Conservation (phyloP, 2,888 invertebrate species). For the Dorcus hopei region DNA sequence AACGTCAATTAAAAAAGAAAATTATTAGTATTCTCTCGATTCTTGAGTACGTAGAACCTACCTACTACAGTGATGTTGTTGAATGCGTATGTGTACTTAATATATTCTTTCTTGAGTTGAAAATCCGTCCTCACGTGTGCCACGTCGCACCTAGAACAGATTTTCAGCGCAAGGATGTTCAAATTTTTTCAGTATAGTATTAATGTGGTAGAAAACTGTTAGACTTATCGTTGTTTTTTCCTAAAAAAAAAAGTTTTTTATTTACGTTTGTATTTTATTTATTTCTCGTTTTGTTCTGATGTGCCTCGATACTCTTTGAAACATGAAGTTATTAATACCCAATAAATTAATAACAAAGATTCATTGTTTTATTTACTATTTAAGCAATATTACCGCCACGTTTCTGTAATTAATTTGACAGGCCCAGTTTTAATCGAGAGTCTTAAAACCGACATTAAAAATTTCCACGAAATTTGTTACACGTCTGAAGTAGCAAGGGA, state of each 20-base stretch:
- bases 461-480: too few species aligned
- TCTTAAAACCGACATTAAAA: too few species aligned
- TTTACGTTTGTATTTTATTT: conserved; percentile 28
- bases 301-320: conserved; percentile 34
- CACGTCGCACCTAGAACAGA: neutral
- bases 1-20: too few species aligned
- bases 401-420: too few species aligned
- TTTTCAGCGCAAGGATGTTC: neutral
- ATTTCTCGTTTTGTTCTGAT: conserved; percentile 33
- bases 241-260: neutral
- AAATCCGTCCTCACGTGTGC: neutral
- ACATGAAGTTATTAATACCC: conserved; percentile 26
- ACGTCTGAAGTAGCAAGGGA: too few species aligned
- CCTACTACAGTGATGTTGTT: neutral
- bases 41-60: neutral
- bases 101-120: neutral
- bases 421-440: too few species aligned
- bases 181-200: conserved; percentile 17
- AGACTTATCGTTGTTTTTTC: conserved; percentile 11
- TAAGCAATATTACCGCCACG: too few species aligned
- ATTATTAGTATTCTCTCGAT: too few species aligned
- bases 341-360: neutral
- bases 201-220: conserved; percentile 22
- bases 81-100: neutral
- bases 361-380: too few species aligned